Base-by-base conservation (phyloP, 2,888 invertebrate genomes). In the Andrena hattorfiana region DNA sequence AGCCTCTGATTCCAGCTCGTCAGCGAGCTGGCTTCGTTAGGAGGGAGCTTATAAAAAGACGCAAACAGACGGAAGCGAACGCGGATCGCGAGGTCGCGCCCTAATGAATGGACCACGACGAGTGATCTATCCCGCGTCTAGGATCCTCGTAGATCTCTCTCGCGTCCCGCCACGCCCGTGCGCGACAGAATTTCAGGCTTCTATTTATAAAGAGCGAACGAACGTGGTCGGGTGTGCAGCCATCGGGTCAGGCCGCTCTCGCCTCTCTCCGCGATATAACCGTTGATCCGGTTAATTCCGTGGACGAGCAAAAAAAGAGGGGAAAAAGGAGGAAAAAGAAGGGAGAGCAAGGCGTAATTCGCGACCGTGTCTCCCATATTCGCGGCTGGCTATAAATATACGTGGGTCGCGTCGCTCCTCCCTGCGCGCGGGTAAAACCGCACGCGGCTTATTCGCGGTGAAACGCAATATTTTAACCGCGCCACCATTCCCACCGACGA, bases 171-270 rank as follows among this genome's bases (percentile, higher is more conserved):
- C 84, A 84, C 83, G 83, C 85, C 82, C 85, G 83, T 60, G 56
- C 63, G 73, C 79, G 83, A 87, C 82, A 81, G 87, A 88, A 88
- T 89, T 86, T 82, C 68, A 82, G 83, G 67, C 71, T 77, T 83
- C 87, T 91, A 87, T 91, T 91, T 91, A 91, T 91, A 91, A 91
- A 90, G 89, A 89, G 90, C 81, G 90, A 91, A 89, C 89, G 90
- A 90, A 90, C 90, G 87, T 87, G 73, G 77, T 68, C 85, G 77
- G 73, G 75, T 42, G 42, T 42, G 83, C 81, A 73, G 77, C 77
- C 75, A 67, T 70, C 74, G 77, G 81, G 75, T 82, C 82, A 75
- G 71, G 13, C 10, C 42, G 42, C 32, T 56, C 8, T 32, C 66
- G 60, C 49, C 42, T 42, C 42, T 28, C 26, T 23, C 51, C 56